Evolutionary conservation across 2,888 invertebrate species (phyloP).

Genomic region (Rhagium mordax): DNA sequence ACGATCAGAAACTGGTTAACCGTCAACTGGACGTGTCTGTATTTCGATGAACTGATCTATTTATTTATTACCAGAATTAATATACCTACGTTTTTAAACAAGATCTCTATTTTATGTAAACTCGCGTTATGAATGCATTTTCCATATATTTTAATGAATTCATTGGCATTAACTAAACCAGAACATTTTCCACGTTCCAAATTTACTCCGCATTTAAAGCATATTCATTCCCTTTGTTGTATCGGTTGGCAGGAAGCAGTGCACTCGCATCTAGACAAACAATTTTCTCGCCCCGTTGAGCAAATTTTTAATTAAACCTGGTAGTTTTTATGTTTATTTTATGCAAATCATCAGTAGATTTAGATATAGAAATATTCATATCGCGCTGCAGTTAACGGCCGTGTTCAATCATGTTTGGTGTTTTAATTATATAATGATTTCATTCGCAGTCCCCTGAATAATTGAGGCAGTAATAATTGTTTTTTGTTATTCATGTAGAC

Average conservation of each 20-base stretch:
- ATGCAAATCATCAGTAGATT: conserved; percentile 13
- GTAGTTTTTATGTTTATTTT: conserved; percentile 8
- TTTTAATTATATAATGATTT: conserved; percentile 6
- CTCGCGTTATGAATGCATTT: no score
- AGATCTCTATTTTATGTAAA: no score
- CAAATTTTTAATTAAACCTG: conserved; percentile 9
- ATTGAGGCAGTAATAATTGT: conserved; percentile 1
- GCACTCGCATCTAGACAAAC: background rate
- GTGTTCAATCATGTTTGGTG: conserved; percentile 3
- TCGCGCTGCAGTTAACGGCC: background rate
- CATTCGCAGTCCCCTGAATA: background rate
- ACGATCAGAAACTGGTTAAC: no score
- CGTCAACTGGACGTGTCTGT: no score
- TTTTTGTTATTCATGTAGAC: background rate
- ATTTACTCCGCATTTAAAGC: background rate
- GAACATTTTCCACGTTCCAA: background rate
- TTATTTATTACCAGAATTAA: no score
- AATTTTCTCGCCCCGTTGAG: background rate
- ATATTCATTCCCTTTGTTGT: background rate
- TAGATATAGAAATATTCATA: background rate
- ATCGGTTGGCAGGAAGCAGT: conserved; percentile 4
- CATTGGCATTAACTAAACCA: background rate
- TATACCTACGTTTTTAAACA: no score
- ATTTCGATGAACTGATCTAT: no score
- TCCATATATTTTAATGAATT: background rate